A percentile compares a stretch with the other conserved stretches of the same genome.
phyloP scores from a whole-genome alignment of 2,888 invertebrate genomes.

The Caradrina kadenii region DNA sequence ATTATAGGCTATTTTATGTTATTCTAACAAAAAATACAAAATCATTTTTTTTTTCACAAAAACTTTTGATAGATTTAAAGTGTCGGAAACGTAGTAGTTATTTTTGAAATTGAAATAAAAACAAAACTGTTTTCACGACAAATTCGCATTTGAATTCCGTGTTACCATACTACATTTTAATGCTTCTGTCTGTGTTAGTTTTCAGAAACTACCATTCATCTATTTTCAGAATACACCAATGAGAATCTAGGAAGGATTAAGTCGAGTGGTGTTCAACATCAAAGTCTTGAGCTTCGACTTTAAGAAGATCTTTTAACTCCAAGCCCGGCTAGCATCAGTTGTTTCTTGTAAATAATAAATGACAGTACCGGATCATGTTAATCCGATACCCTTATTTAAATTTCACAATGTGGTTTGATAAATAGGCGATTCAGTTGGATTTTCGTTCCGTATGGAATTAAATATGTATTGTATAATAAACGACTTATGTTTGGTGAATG shows the following conservation, averaged over 20 bases:
- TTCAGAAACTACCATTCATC: no score
- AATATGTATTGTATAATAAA: constrained; percentile 47
- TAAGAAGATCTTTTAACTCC: constrained; percentile 2
- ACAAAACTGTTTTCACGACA: no score
- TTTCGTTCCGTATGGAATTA: constrained; percentile 22
- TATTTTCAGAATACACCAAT: background rate
- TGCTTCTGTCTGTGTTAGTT: no score
- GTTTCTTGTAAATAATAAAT: constrained; percentile 42
- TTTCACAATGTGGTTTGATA: constrained; percentile 48
- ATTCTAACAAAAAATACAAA: no score
- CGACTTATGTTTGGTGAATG: constrained; percentile 8
- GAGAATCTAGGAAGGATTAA: background rate
- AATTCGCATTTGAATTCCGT: no score
- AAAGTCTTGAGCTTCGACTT: constrained; percentile 4
- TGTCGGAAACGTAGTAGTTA: no score
- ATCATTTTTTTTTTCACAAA: no score
- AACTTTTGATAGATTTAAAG: no score
- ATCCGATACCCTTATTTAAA: constrained; percentile 48
- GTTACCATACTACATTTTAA: no score
- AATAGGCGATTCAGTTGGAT: constrained; percentile 48
- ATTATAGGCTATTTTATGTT: no score
- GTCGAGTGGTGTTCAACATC: background rate
- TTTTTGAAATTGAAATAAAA: no score
- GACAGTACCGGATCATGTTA: constrained; percentile 38
- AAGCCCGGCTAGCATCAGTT: constrained; percentile 19